Evolutionary conservation across 2,113 vertebrate genomes (phyloP), one percentile per base, ranked within the genome.

Genomic region (Notarius lentiginosus): DNA sequence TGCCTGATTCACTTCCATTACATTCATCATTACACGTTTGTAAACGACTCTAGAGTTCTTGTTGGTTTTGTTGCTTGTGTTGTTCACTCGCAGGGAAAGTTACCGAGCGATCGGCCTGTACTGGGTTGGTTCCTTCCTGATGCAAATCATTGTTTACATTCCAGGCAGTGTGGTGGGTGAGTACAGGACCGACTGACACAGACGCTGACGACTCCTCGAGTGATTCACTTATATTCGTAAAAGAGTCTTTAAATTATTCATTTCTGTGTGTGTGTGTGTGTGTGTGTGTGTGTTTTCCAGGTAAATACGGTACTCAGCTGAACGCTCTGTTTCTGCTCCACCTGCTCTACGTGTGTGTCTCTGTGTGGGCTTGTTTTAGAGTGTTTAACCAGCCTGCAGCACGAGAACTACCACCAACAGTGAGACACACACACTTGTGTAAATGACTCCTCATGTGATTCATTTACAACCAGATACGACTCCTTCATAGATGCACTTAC

Each of bases 151-250:
- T 85, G 97, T 99, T 89, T 98, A 97, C 95, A 95, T 98, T 94
- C 96, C 96, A 90, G 98, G 97, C 93, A 99, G 96, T 91, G 94
- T 97, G 94, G 96, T 98, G 72, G 98, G 98, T 98, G 95, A 96
- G 97, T 90, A 89, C 79, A 87, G 79, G 88, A 89, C 91, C 93
- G 92, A 92, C 10, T 11, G 30, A 34, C 30, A 30, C 14, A 34
- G 15, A 49, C 3, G 7, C 47, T 2, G 6, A 51, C 47, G 18
- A 72, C 34, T 73, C 72, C 41, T 49, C 20, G 1, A 41, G 17
- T 20, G 34, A 72, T 12, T 49, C 72, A 75, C 72, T 75, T 75
- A 51, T 10, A 75, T 73, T 22, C 47, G 0, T 51, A 24, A 9
- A 73, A 49, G 34, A 73, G 11, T 49, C 20, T 22, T 22, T 49